Percentiles rank a stretch among this genome's conserved stretches.
Evolutionary conservation across 2,113 vertebrate genomes (phyloP).

Genomic region (Mastomys natalensis): DNA sequence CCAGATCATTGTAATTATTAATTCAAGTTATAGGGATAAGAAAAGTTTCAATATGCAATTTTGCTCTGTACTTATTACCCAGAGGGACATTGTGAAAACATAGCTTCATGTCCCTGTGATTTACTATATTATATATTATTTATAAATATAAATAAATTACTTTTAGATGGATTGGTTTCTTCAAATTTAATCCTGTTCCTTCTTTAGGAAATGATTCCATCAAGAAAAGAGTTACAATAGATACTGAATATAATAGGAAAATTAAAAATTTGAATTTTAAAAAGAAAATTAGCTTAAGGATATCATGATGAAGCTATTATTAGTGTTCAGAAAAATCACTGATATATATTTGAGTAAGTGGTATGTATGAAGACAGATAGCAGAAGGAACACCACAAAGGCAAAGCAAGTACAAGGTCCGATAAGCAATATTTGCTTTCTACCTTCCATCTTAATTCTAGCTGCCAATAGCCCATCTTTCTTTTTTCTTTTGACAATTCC

Average conservation of each 20-base stretch:
- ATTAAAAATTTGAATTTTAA: neutral
- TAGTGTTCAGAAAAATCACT: neutral
- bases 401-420: neutral
- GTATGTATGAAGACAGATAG: rapidly evolving
- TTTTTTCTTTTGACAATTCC: neutral
- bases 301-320: neutral
- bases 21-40: neutral
- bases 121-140: neutral
- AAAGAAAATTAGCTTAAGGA: neutral
- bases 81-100: neutral
- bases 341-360: neutral
- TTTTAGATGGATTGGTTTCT: neutral
- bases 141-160: neutral
- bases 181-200: neutral
- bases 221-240: neutral
- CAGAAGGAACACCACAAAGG: too few species aligned
- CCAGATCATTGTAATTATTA: neutral
- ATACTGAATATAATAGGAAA: neutral
- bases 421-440: too few species aligned
- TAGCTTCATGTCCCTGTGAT: neutral
- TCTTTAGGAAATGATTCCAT: neutral
- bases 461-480: neutral
- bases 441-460: neutral
- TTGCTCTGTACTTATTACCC: neutral
- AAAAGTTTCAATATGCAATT: neutral